phyloP scores from a whole-genome alignment of 1,140 invertebrate species.

The Pseudomyrmex sp. region DNA sequence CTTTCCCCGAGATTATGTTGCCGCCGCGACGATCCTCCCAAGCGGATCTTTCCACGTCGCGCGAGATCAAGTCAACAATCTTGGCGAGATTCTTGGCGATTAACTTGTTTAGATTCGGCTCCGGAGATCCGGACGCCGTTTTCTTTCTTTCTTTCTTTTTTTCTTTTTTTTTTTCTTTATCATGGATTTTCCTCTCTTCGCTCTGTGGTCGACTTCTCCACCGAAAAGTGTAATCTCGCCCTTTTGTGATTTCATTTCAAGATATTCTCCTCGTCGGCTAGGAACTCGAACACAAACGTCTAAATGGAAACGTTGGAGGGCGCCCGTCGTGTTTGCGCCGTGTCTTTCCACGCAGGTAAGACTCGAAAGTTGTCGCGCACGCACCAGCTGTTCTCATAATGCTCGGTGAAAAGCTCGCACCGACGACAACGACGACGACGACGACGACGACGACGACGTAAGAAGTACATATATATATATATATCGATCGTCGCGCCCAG shows the following conservation, averaged over 20 bases:
- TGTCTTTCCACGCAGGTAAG: slow-evolving; percentile 57
- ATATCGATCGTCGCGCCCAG: slow-evolving; percentile 23
- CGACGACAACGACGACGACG: neutral
- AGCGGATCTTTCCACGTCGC: slow-evolving; percentile 3
- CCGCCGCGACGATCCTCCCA: slow-evolving; percentile 29
- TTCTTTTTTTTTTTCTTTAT: neutral
- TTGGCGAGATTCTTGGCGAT: slow-evolving; percentile 17
- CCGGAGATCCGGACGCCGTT: no score
- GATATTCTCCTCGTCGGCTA: neutral
- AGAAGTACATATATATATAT: slow-evolving; percentile 12
- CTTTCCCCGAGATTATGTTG: slow-evolving; percentile 49
- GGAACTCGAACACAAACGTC: neutral
- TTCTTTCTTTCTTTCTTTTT: neutral
- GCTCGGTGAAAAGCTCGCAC: slow-evolving; percentile 32
- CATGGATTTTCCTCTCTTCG: neutral
- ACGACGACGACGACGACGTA: neutral
- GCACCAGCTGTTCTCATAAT: slow-evolving; percentile 44
- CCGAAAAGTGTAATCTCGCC: neutral
- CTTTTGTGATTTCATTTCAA: slow-evolving; percentile 1
- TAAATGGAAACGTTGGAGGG: slow-evolving; percentile 16
- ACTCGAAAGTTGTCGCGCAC: slow-evolving; percentile 46
- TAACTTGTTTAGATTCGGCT: neutral
- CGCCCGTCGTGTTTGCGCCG: slow-evolving; percentile 1
- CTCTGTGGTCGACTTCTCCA: neutral
- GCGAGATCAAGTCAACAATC: neutral